Percentiles rank a stretch among this genome's conserved stretches.
Evolutionary conservation across 2,888 invertebrate species (phyloP).

Genomic region (Troilus luridus): DNA sequence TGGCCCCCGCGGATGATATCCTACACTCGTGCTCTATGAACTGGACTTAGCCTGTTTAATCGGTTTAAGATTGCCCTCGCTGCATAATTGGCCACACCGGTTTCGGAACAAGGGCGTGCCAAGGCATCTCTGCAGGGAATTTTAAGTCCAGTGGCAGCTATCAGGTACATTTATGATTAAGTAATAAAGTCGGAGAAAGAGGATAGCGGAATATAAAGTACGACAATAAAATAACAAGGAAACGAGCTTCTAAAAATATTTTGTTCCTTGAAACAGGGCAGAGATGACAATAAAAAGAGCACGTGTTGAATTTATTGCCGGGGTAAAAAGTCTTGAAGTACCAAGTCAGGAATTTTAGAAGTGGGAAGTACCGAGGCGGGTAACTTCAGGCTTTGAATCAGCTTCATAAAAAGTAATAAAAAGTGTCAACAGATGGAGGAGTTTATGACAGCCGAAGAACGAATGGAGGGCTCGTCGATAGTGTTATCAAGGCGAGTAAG

Average conservation of each 20-base stretch:
- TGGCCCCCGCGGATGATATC: too few relatives aligned
- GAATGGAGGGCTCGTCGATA: background rate
- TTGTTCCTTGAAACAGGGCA: too few relatives aligned
- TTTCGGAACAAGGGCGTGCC: background rate
- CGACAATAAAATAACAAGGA: background rate
- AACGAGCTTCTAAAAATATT: slow-evolving; percentile 11
- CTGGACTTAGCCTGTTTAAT: background rate
- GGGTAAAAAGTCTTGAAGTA: slow-evolving; percentile 34
- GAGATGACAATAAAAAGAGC: slow-evolving; percentile 8
- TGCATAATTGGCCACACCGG: background rate
- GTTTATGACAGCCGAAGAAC: background rate
- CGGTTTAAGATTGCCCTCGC: background rate
- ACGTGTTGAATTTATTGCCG: background rate
- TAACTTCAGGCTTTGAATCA: background rate
- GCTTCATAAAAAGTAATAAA: background rate
- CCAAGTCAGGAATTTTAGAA: background rate
- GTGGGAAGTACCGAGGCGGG: background rate
- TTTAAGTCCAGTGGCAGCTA: background rate
- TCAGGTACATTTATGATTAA: background rate
- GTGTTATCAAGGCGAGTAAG: background rate
- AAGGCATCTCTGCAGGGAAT: background rate
- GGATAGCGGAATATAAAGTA: background rate
- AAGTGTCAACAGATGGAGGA: background rate
- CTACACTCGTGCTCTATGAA: too few relatives aligned
- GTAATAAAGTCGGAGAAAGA: background rate